Conservation (phyloP, 2,888 invertebrate genomes). For the Molorchus minor region DNA sequence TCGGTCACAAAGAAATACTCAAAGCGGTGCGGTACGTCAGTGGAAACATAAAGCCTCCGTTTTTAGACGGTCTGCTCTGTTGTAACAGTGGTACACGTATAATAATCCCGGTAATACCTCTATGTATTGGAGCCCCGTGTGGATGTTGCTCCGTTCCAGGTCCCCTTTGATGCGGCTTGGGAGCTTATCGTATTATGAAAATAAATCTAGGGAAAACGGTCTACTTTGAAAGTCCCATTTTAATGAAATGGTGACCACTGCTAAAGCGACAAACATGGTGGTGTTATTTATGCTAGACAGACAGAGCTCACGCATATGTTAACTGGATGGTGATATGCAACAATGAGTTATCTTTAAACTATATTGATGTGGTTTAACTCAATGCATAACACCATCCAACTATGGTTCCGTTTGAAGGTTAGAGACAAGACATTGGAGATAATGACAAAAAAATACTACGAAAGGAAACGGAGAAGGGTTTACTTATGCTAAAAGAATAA, state of each 20-base stretch:
- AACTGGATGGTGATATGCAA: no score
- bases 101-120: conserved; percentile 14
- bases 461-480: no score
- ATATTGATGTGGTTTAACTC: no score
- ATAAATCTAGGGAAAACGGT: conserved; percentile 19
- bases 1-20: conserved; percentile 34
- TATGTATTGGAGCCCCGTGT: conserved; percentile 8
- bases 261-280: no score
- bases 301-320: no score
- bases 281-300: no score
- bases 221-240: conserved; percentile 11
- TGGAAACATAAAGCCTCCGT: conserved; percentile 32
- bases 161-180: conserved; percentile 32
- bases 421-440: no score
- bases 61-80: conserved; percentile 28
- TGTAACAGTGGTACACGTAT: conserved; percentile 3
- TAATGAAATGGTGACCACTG: conserved; percentile 26
- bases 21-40: conserved; percentile 33
- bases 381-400: no score
- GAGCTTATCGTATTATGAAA: conserved; percentile 28
- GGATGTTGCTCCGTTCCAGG: conserved; percentile 18
- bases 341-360: no score
- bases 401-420: no score
- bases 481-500: no score
- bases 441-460: no score